Base-by-base conservation (phyloP, 2,888 invertebrate species). In the Dicyrtomina minuta region DNA sequence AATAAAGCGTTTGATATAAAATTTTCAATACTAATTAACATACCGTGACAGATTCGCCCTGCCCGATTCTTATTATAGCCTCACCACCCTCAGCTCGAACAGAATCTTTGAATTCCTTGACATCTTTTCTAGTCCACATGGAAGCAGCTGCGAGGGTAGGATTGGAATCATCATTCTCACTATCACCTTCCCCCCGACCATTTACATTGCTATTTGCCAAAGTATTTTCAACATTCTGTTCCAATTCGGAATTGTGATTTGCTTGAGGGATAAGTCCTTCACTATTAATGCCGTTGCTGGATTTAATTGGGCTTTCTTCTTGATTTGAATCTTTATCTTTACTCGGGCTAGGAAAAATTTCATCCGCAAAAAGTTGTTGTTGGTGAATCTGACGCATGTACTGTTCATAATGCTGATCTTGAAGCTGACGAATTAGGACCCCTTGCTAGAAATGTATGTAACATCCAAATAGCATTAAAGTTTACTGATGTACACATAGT, bases 351-450 rank as follows among this genome's bases (percentile, higher is more conserved):
- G 70, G 60, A 20, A 62, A 70, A 22, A 61, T 70, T 66, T 73
- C 72, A 44, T 74, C 75, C 8, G 71, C 51, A 58, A 68, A 74
- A 33, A 79, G 76, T 80, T 81, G 85, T 81, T 83, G 86, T 80
- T 84, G 87, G 82, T 86, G 89, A 46, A 97, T 84, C 82, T 98
- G 98, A 79, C 96, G 93, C 88, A 99, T 96, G 82, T 99, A 99
- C 81, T 98, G 97, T 81, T 96, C 94, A 82, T 96, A 99, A 83
- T 99, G 99, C 80, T 99, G 96, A 79, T 97, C 97, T 83, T 99
- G 99, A 56, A 99, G 84, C 81, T 98, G 97, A 68, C 90, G 86
- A 70, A 99, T 93, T 27, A 99, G 85, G 51, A 93, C 88, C 0
- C 92, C 95, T 86, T 99, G 99, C 85, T 97, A 90, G 44, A 72